Base-by-base conservation (phyloP, 2,888 invertebrate genomes). In the Belgica antarctica region DNA sequence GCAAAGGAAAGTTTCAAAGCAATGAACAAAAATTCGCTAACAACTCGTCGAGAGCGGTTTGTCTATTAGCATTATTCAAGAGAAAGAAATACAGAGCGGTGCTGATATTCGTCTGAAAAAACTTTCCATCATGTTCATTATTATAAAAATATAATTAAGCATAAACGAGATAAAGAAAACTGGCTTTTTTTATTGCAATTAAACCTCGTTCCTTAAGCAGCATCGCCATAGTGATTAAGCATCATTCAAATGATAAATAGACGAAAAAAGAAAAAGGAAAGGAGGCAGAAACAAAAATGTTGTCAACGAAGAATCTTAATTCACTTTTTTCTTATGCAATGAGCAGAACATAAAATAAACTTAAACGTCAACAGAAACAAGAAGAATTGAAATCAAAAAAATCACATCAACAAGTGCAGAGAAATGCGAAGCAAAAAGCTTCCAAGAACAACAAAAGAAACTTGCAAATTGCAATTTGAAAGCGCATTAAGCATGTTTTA, bases 351-450 rank as follows among this genome's bases (percentile, higher is more conserved):
- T 46, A 4, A n/a, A 65, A 65, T n/a, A n/a, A n/a, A n/a, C n/a
- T n/a, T n/a, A n/a, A n/a, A n/a, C n/a, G n/a, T n/a, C n/a, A 65
- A 17, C 1, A 59, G 59, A 28, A 52, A 66, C 31, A 47, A 34
- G 62, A 7, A 8, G 34, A 62, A 62, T 24, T 34, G 19, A 10
- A 62, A 34, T 52, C 31, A 31, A 28, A 25, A 17, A 4, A 15
- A 41, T 41, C 41, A 68, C 68, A 68, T 68, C 68, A 68, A 68
- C 68, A 68, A 68, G 68, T 68, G 68, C 68, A 68, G 68, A 68
- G 47, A 5, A 57, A 68, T 27, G n/a, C 47, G 24, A 47, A 27
- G 25, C 25, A 19, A 19, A 52, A 52, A 8, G 19, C 17, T 46
- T 47, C 27, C 52, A 47, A 17, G 15, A 47, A 27, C 46, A 34